phyloP scores from a whole-genome alignment of 2,888 invertebrate species.

The Onchidella celtica region DNA sequence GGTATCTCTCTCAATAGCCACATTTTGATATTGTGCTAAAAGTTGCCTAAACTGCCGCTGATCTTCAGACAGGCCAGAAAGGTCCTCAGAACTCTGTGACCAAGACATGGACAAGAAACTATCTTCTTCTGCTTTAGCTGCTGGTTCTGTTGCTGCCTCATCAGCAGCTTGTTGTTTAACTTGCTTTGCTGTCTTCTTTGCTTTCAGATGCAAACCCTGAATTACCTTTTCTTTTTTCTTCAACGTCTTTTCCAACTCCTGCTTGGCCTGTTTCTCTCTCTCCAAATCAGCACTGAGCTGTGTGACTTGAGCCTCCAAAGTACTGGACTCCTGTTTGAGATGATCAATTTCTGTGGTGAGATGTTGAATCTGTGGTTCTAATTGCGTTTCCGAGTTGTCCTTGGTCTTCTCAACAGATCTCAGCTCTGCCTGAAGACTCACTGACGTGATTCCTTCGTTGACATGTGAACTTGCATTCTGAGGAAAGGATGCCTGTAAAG shows the following conservation, averaged over 20 bases:
- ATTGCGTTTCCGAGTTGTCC: not conserved
- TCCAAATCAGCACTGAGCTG: slow-evolving; percentile 2
- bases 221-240: slow-evolving; percentile 56
- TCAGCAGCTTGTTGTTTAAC: slow-evolving; percentile 24
- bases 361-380: not conserved
- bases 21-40: slow-evolving; percentile 51
- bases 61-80: slow-evolving; percentile 12
- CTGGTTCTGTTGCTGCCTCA: slow-evolving; percentile 18
- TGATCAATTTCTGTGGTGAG: not conserved
- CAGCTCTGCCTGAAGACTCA: slow-evolving; percentile 34
- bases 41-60: slow-evolving; percentile 41
- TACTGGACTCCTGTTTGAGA: not conserved
- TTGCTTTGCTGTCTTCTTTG: slow-evolving; percentile 43
- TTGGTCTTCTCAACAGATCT: slow-evolving; percentile 1
- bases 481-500: slow-evolving; percentile 42
- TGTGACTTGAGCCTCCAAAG: slow-evolving; percentile 1
- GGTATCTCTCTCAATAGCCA: slow-evolving; percentile 51
- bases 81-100: slow-evolving; percentile 33
- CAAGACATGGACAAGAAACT: slow-evolving; percentile 35
- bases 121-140: slow-evolving; percentile 32
- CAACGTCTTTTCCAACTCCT: slow-evolving; percentile 39
- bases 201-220: slow-evolving; percentile 51
- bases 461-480: slow-evolving; percentile 21
- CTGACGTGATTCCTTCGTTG: not conserved
- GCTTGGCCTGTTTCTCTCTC: slow-evolving; percentile 18